phyloP scores from a whole-genome alignment of 2,113 vertebrate species.

The Dasyornis broadbenti region DNA sequence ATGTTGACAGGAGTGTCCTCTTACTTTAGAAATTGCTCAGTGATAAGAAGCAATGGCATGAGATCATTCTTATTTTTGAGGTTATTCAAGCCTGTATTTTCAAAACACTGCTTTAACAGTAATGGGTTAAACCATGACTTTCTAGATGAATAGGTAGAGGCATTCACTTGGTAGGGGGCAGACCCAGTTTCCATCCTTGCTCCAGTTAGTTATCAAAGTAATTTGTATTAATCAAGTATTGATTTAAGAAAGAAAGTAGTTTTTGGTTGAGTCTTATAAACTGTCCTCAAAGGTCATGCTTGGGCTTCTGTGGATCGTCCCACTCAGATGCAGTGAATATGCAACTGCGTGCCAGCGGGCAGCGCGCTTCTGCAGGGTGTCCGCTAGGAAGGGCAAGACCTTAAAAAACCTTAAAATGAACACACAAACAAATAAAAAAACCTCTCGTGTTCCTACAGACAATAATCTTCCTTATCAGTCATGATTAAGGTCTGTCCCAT shows the following conservation, averaged over 20 bases:
- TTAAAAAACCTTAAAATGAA: background rate
- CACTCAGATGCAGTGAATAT: background rate
- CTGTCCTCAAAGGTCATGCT: background rate
- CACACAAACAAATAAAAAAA: background rate
- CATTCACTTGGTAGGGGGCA: background rate
- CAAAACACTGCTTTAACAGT: background rate
- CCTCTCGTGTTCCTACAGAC: background rate
- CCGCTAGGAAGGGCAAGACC: background rate
- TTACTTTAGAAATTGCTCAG: background rate
- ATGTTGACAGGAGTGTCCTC: background rate
- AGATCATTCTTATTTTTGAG: background rate
- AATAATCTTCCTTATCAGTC: background rate
- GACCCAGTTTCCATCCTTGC: background rate
- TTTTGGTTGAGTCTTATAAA: background rate
- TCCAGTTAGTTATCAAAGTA: background rate
- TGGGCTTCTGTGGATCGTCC: background rate
- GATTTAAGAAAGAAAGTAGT: background rate
- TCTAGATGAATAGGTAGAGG: background rate
- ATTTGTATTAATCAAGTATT: background rate
- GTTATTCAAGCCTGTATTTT: background rate
- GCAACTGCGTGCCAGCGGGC: background rate
- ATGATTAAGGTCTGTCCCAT: background rate
- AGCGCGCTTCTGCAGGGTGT: rapidly evolving
- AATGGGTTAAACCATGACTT: background rate
- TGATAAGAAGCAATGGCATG: background rate